phyloP scores from a whole-genome alignment of 2,113 vertebrate genomes.

The Boulengeromyrus knoepffleri region DNA sequence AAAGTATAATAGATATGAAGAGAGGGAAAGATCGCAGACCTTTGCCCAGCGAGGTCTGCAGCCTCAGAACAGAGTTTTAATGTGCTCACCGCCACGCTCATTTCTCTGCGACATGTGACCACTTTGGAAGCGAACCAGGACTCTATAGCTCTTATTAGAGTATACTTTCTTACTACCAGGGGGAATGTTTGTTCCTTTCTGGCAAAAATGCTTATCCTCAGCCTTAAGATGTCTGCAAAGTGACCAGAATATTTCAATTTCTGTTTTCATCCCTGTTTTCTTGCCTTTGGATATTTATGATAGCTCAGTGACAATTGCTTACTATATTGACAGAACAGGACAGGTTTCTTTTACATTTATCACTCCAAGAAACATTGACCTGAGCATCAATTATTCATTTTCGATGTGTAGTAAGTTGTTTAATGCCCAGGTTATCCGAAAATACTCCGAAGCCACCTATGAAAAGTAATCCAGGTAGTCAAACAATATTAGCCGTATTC shows the following conservation, averaged over 20 bases:
- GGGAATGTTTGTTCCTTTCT: neutral
- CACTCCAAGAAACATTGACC: neutral
- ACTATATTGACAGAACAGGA: neutral
- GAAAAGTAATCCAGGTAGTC: neutral
- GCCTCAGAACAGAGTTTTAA: conserved; percentile 16
- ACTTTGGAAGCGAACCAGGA: neutral
- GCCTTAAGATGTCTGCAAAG: neutral
- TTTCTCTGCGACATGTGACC: neutral
- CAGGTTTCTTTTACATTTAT: neutral
- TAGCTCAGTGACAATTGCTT: neutral
- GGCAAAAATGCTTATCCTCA: neutral
- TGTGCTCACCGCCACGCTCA: neutral
- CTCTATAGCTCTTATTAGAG: neutral
- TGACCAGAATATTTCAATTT: neutral
- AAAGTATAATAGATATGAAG: conserved; percentile 14
- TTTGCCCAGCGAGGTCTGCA: conserved; percentile 1
- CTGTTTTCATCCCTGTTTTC: neutral
- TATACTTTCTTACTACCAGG: neutral
- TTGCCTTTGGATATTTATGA: neutral
- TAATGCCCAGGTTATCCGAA: neutral
- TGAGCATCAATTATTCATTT: neutral
- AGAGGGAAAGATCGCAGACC: conserved; percentile 12
- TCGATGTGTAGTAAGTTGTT: neutral
- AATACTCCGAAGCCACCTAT: neutral
- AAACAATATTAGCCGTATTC: neutral